phyloP scores from a whole-genome alignment of 2,888 invertebrate genomes.

The Taenaris catops region DNA sequence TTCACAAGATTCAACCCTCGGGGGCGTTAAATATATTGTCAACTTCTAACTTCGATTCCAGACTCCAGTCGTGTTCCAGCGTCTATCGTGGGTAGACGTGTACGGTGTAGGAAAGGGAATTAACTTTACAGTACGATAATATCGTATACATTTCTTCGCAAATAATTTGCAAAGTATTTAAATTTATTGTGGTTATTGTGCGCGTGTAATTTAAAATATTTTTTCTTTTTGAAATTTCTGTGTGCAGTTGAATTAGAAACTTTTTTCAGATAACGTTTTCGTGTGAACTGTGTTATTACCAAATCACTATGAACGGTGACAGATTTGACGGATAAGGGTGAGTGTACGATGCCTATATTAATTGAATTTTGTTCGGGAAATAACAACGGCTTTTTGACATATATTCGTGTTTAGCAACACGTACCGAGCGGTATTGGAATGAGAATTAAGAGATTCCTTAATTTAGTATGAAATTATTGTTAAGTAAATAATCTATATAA shows the following conservation, averaged over 20 bases:
- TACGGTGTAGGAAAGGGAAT: conserved; percentile 23
- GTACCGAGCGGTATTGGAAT: neutral
- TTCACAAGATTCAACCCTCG: conserved; percentile 20
- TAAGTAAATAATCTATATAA: neutral
- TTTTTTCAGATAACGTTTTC: conserved; percentile 28
- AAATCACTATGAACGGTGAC: conserved; percentile 42
- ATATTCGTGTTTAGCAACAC: neutral
- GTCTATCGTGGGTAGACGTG: conserved; percentile 41
- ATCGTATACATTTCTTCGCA: conserved; percentile 12
- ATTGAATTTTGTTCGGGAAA: conserved; percentile 11
- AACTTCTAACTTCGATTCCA: conserved; percentile 18
- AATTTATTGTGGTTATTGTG: conserved; percentile 7
- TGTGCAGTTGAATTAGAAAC: conserved; percentile 12
- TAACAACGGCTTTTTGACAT: neutral
- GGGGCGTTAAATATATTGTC: conserved; percentile 24
- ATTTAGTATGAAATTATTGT: neutral
- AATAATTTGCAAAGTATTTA: conserved; percentile 5
- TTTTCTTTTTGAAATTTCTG: conserved; percentile 4
- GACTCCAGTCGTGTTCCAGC: conserved; percentile 47
- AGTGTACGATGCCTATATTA: conserved; percentile 35
- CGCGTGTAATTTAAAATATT: neutral
- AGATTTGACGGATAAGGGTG: conserved; percentile 49
- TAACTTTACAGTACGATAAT: conserved; percentile 33
- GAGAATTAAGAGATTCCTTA: neutral
- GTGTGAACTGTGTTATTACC: conserved; percentile 36